Evolutionary conservation across 2,113 vertebrate species (phyloP).

Genomic region (Leucosticte australis): DNA sequence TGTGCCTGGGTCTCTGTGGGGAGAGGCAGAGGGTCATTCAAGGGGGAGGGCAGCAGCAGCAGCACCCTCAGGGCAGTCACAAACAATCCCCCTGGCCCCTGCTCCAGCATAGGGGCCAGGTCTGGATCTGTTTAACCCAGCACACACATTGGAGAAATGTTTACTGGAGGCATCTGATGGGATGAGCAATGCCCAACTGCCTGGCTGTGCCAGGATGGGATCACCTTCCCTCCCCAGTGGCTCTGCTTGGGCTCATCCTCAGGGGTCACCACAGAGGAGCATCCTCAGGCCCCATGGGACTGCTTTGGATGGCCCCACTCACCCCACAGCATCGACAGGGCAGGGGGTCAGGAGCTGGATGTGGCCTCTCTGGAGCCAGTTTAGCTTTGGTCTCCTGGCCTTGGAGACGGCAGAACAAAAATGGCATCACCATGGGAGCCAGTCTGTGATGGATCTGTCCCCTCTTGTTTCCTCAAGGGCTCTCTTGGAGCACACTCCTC

Average conservation of each 20-base stretch:
- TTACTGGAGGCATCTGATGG: not conserved
- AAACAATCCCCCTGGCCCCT: not conserved
- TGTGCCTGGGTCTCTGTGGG: constrained; percentile 19
- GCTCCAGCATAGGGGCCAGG: not conserved
- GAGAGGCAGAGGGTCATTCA: not conserved
- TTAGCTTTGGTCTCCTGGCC: not conserved
- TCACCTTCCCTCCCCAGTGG: fast-evolving
- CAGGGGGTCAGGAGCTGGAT: not conserved
- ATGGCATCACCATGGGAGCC: not conserved
- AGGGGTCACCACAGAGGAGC: not conserved
- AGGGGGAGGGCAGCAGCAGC: not conserved
- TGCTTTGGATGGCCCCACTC: not conserved
- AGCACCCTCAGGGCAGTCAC: not conserved
- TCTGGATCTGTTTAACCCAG: not conserved
- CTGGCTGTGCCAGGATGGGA: fast-evolving
- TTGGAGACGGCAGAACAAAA: not conserved
- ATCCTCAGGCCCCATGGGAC: not conserved
- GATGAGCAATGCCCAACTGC: not conserved
- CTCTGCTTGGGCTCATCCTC: not conserved
- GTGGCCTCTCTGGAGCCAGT: not conserved
- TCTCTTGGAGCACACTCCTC: not conserved
- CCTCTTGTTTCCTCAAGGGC: not conserved
- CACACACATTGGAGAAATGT: not conserved
- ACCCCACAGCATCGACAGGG: fast-evolving
- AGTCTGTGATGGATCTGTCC: not conserved